Conservation (phyloP, 1,140 invertebrate species). For the Megalonaias nervosa region DNA sequence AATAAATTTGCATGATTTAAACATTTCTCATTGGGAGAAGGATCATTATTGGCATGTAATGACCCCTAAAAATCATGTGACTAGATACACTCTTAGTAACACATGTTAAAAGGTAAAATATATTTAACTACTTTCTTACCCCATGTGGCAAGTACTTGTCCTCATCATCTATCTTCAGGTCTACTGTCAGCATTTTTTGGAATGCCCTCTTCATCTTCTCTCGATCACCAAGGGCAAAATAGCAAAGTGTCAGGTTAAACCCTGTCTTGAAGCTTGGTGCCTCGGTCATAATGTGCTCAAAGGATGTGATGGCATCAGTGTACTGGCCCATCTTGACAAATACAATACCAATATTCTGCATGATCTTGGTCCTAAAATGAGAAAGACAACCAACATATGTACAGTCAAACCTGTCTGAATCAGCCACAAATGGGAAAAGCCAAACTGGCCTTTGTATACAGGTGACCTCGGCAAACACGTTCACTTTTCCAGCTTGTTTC, state of each 20-base stretch:
- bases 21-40: too few relatives aligned
- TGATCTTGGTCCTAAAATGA: constrained; percentile 89
- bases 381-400: constrained; percentile 7
- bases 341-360: constrained; percentile 98
- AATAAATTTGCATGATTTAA: too few relatives aligned
- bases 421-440: constrained; percentile 9
- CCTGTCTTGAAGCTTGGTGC: constrained; percentile 90
- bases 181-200: constrained; percentile 90
- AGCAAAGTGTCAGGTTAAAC: constrained; percentile 93
- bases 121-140: constrained; percentile 48
- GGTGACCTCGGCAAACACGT: too few relatives aligned
- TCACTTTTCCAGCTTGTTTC: too few relatives aligned
- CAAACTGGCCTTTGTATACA: too few relatives aligned
- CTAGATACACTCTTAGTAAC: too few relatives aligned
- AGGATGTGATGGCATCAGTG: constrained; percentile 94
- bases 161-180: constrained; percentile 87
- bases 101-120: too few relatives aligned
- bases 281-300: constrained; percentile 99
- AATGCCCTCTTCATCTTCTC: constrained; percentile 97
- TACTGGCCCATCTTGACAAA: constrained; percentile 97
- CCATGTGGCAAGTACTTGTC: constrained; percentile 79
- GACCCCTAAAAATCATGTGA: too few relatives aligned
- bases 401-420: not conserved
- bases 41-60: too few relatives aligned
- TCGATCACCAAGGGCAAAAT: constrained; percentile 92